phyloP scores from a whole-genome alignment of 2,113 vertebrate species.

The Polyodon spathula region DNA sequence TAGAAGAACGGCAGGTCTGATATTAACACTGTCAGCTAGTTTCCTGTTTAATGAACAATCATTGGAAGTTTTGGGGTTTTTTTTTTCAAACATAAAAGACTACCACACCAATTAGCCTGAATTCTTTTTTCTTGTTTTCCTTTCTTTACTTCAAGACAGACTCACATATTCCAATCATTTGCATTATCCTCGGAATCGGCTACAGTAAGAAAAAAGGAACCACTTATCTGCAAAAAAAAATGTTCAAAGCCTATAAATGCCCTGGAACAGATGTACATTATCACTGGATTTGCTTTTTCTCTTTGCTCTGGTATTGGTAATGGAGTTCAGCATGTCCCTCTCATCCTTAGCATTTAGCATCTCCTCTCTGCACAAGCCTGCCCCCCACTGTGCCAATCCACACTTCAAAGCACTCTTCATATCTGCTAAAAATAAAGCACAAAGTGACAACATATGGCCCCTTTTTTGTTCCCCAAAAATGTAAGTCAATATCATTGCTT shows the following conservation, averaged over 20 bases:
- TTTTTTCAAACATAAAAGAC: conserved; percentile 76
- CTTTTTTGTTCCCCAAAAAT: conserved; percentile 78
- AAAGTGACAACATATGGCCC: conserved; percentile 75
- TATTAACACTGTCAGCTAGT: conserved; percentile 37
- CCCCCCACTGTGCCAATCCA: conserved; percentile 84
- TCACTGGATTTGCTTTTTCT: conserved; percentile 86
- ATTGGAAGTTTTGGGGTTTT: conserved; percentile 47
- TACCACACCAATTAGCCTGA: conserved; percentile 84
- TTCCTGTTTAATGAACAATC: conserved; percentile 51
- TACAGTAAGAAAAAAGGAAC: conserved; percentile 84
- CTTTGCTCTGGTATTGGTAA: conserved; percentile 81
- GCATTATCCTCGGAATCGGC: conserved; percentile 96
- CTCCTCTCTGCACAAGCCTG: conserved; percentile 76
- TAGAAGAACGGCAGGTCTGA: conserved; percentile 28
- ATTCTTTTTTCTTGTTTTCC: conserved; percentile 47
- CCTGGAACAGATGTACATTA: conserved; percentile 98
- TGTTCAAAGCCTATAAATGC: conserved; percentile 98
- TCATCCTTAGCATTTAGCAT: conserved; percentile 79
- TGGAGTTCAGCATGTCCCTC: conserved; percentile 74
- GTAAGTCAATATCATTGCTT: conserved; percentile 77
- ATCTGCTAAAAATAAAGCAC: conserved; percentile 88
- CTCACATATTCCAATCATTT: conserved; percentile 92
- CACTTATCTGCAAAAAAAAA: conserved; percentile 95
- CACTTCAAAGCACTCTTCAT: conserved; percentile 91
- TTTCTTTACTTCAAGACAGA: too few relatives aligned